phyloP scores from a whole-genome alignment of 1,140 invertebrate genomes.

The Zaprionus inermis region DNA sequence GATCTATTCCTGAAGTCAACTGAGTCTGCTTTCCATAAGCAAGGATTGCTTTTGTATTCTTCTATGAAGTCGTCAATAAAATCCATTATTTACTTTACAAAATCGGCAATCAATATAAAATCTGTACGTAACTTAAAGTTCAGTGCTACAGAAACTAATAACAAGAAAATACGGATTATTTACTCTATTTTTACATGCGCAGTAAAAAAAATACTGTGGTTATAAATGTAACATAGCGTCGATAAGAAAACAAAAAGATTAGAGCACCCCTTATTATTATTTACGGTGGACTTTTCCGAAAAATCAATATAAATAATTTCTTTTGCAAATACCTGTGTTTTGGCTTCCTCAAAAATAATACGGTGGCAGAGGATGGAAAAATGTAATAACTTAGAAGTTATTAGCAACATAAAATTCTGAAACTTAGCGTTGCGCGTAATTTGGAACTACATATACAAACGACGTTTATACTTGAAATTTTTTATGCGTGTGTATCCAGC shows the following conservation, averaged over 20 bases:
- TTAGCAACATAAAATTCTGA: no score
- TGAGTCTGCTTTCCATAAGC: conserved; percentile 81
- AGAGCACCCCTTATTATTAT: no score
- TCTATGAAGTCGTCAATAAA: conserved; percentile 83
- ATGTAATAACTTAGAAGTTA: no score
- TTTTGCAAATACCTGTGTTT: no score
- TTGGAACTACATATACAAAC: no score
- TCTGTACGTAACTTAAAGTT: conserved; percentile 29
- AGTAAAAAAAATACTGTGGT: not conserved
- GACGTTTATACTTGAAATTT: no score
- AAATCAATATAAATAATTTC: no score
- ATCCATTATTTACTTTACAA: conserved; percentile 73
- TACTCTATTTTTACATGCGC: conserved; percentile 1
- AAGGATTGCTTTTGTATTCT: conserved; percentile 81
- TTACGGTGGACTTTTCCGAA: no score
- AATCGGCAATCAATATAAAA: conserved; percentile 40
- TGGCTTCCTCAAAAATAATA: no score
- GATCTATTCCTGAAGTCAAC: conserved; percentile 74
- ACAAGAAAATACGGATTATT: conserved; percentile 1
- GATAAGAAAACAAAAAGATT: not conserved
- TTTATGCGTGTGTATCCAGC: no score
- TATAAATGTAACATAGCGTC: not conserved
- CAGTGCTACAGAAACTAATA: not conserved
- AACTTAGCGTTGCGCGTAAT: no score
- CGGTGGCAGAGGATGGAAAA: no score